Evolutionary conservation across 2,797 vertebrate genomes (phyloP).

Genomic region (Acipenser oxyrinchus): DNA sequence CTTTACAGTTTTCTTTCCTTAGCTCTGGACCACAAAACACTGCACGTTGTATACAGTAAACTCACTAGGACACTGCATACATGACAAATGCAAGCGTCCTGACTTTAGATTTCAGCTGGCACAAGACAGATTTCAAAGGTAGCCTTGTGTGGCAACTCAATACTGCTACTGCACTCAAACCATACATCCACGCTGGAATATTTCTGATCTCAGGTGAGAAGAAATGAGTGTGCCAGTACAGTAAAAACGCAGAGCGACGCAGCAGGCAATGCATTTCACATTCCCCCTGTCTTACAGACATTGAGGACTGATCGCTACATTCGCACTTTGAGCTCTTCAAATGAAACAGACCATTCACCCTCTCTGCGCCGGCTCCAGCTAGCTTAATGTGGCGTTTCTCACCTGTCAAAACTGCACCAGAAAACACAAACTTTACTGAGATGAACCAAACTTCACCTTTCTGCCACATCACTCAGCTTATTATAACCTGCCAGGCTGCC

Average conservation of each 20-base stretch:
- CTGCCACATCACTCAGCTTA: too few species aligned
- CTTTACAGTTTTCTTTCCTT: too few species aligned
- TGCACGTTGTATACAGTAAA: constrained; percentile 29
- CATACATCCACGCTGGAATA: constrained; percentile 57
- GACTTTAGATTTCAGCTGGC: constrained; percentile 68
- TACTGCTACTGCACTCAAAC: constrained; percentile 57
- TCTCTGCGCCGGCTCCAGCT: constrained; percentile 45
- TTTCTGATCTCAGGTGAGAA: constrained; percentile 45
- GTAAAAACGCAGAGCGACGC: constrained; percentile 28
- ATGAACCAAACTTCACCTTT: too few species aligned
- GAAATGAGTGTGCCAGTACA: constrained; percentile 55
- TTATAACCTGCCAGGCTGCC: too few species aligned
- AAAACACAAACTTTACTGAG: too few species aligned
- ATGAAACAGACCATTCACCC: constrained; percentile 48
- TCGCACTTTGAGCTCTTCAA: constrained; percentile 56
- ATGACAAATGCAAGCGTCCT: constrained; percentile 59
- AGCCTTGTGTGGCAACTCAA: constrained; percentile 58
- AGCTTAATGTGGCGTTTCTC: constrained; percentile 5
- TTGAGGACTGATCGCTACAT: constrained; percentile 27
- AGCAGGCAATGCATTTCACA: constrained; percentile 35
- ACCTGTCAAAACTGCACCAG: too few species aligned
- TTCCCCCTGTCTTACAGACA: constrained; percentile 58
- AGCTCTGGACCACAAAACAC: too few species aligned
- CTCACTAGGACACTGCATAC: constrained; percentile 38
- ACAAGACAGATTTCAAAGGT: constrained; percentile 65